phyloP scores from a whole-genome alignment of 1,140 invertebrate species.

The Coptotermes formosanus region DNA sequence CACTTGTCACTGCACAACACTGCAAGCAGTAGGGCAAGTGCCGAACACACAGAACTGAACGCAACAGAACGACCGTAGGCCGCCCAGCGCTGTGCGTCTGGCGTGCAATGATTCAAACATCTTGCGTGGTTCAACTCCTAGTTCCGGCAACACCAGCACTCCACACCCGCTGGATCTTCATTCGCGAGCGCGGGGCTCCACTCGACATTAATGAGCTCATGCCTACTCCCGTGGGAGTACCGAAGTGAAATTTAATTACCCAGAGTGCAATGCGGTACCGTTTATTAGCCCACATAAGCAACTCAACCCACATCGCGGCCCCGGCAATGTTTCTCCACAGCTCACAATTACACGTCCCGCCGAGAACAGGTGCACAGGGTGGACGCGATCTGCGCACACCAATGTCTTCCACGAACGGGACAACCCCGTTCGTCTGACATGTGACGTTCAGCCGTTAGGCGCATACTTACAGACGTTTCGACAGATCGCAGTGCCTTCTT shows the following conservation, averaged over 20 bases:
- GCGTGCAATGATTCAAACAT: background rate
- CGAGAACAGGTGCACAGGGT: background rate
- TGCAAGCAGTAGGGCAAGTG: too few relatives aligned
- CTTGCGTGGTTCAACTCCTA: background rate
- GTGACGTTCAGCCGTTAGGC: too few relatives aligned
- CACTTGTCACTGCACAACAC: too few relatives aligned
- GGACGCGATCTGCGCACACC: too few relatives aligned
- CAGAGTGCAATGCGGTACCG: background rate
- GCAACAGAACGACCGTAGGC: too few relatives aligned
- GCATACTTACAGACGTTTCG: too few relatives aligned
- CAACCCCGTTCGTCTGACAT: background rate
- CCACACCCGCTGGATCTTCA: background rate
- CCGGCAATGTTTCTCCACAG: background rate
- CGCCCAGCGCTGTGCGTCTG: too few relatives aligned
- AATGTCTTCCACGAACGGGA: background rate
- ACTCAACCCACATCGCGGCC: background rate
- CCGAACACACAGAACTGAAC: too few relatives aligned
- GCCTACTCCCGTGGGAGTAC: background rate
- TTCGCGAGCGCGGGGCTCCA: background rate
- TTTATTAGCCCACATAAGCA: background rate
- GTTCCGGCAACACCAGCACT: background rate
- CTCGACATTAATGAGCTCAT: background rate
- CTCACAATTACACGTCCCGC: background rate
- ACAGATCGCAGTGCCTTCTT: too few relatives aligned
- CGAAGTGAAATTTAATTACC: constrained; percentile 16